Percentiles rank a stretch among this genome's conserved stretches.
These are phyloP conservation scores for Alouatta palliata DNA, from an alignment of 2,113 vertebrate species.

Conservation along the genomic window DNA sequence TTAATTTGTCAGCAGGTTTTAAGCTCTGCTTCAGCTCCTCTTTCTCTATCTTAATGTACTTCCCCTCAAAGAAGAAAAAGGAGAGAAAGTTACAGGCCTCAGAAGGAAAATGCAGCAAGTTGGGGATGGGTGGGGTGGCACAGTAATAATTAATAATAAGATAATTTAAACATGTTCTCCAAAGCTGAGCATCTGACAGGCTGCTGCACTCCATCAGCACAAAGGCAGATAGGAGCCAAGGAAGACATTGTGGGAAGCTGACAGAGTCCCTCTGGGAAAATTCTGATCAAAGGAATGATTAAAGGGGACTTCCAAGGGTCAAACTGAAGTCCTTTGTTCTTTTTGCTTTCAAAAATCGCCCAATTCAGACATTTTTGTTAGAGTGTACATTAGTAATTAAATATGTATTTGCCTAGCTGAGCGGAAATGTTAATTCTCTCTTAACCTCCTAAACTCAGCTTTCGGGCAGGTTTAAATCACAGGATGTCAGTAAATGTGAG, in stretches of 20 bases:
- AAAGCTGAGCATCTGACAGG: slow-evolving; percentile 41
- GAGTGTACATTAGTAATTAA: slow-evolving; percentile 69
- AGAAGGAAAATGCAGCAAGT: slow-evolving; percentile 45
- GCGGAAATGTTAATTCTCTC: background rate
- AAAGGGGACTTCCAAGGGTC: slow-evolving; percentile 74
- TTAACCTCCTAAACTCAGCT: background rate
- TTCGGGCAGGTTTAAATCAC: background rate
- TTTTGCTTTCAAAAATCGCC: slow-evolving; percentile 65
- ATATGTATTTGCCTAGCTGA: slow-evolving; percentile 61
- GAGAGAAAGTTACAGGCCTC: slow-evolving; percentile 40
- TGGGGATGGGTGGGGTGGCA: slow-evolving; percentile 46
- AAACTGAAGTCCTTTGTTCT: slow-evolving; percentile 78
- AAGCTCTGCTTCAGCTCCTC: background rate
- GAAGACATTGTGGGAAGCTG: slow-evolving; percentile 61
- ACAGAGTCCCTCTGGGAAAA: slow-evolving; percentile 73
- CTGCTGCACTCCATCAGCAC: background rate
- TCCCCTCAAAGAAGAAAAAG: background rate
- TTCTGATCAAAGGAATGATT: slow-evolving; percentile 83
- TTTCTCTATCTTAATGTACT: slow-evolving; percentile 45
- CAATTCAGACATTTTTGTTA: slow-evolving; percentile 62
- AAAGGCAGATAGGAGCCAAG: slow-evolving; percentile 63
- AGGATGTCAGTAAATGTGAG: background rate
- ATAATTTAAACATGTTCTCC: slow-evolving; percentile 33
- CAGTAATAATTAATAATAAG: slow-evolving; percentile 55
- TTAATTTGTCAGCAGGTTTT: background rate